Evolutionary conservation across 2,797 vertebrate species (phyloP), one percentile per base, ranked within the genome.

Genomic region (Sylvilagus floridanus): DNA sequence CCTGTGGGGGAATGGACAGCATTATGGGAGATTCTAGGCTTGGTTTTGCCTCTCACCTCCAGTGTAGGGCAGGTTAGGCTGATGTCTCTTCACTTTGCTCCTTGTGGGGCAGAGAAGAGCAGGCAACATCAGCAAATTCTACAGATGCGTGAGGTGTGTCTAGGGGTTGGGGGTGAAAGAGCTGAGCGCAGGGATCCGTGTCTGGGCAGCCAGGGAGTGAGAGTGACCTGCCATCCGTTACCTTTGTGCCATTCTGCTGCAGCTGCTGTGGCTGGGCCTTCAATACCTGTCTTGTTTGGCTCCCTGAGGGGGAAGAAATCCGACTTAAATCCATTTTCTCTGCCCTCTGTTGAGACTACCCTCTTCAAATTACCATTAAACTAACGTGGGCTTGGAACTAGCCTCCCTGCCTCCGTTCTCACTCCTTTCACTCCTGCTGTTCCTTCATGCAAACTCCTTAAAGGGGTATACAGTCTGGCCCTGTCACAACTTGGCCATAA

Each of bases 251-350:
- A 62, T 81, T 96, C 77, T 79, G 87, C 19, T 26, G 75, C 24
- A 57, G 69, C 71, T 85, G 71, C 60, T 24, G 79, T 16, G 72
- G 88, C 30, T 22, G 71, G 5, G 54, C 16, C 91, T 71, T 97
- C 75, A 28, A 0, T 24, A 85, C 71, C 63, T 5, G 2, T 78
- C 90, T 91, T 78, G 78, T n/a, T 76, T 78, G 91, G 81, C 30
- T 96, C 69, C 90, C 97, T 97, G 52, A 83, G 60, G 66, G 42
- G 52, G 30, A 97, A 86, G 88, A 96, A 96, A 97, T 47, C 47
- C 21, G 52, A 76, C 73, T 94, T 88, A 69, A 93, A 81, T 73
- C 52, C 30, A 72, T 77, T 91, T 35, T 88, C 60, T 94, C 60
- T 72, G 75, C 60, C 62, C 30, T 47, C 0, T 60, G 1, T 42